These are phyloP conservation scores for Caenorhabditis sinica DNA, from an alignment of 2,888 invertebrate species.

Conservation along the genomic window DNA sequence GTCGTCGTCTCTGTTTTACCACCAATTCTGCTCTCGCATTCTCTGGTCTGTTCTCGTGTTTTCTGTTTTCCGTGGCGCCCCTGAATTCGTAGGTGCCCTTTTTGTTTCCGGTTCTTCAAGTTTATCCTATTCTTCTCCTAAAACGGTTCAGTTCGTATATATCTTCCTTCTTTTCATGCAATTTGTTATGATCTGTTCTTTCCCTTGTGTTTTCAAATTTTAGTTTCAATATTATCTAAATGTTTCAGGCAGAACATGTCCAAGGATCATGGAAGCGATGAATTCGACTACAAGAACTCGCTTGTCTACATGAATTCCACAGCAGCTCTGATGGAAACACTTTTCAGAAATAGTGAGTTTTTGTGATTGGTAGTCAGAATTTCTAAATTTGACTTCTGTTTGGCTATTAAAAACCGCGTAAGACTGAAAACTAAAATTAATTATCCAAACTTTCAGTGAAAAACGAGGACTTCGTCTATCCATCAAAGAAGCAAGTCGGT, in stretches of 20 bases:
- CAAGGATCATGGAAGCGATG: background rate
- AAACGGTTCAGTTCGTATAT: background rate
- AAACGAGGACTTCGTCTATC: constrained; percentile 43
- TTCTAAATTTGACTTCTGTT: background rate
- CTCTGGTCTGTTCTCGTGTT: background rate
- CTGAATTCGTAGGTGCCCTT: constrained; percentile 25
- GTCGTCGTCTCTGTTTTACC: constrained; percentile 38
- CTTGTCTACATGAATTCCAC: constrained; percentile 29
- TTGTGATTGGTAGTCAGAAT: background rate
- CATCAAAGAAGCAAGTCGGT: constrained; percentile 2
- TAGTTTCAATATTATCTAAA: too few relatives aligned
- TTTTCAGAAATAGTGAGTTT: constrained; percentile 38
- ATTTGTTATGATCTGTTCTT: background rate
- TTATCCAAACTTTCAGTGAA: constrained; percentile 26
- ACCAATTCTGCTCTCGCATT: constrained; percentile 13
- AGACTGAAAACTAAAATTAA: too few relatives aligned
- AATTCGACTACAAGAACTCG: background rate
- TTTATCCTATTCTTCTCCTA: background rate
- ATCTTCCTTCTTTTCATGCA: too few relatives aligned
- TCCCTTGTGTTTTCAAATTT: background rate
- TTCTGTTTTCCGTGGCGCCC: background rate
- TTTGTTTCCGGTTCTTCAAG: background rate
- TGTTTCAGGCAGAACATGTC: background rate
- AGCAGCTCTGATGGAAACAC: constrained; percentile 31
- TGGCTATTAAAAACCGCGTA: too few relatives aligned